These are phyloP conservation scores for Bhutanitis thaidina DNA, from an alignment of 2,888 invertebrate genomes.

Conservation along the genomic window DNA sequence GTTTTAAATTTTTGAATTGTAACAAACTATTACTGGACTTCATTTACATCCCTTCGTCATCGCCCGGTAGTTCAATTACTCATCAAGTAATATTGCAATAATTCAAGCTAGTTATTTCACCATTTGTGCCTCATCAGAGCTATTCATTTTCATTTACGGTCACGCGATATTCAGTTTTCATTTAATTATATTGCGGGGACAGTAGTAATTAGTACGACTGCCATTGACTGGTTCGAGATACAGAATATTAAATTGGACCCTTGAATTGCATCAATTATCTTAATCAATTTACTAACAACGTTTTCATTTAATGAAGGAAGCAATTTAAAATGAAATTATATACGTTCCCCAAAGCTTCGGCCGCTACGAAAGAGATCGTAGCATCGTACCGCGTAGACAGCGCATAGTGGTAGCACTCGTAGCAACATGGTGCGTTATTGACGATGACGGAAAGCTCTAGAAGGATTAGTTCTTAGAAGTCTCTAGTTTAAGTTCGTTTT, in stretches of 20 bases:
- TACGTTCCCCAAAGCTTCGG: too few relatives aligned
- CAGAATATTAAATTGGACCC: neutral
- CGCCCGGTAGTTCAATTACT: constrained; percentile 13
- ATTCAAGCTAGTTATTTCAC: constrained; percentile 17
- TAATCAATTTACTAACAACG: neutral
- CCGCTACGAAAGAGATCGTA: too few relatives aligned
- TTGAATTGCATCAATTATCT: neutral
- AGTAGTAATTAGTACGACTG: neutral
- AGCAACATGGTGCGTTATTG: too few relatives aligned
- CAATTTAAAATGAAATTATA: too few relatives aligned
- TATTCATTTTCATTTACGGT: constrained; percentile 22
- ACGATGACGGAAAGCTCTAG: too few relatives aligned
- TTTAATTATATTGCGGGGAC: constrained; percentile 22
- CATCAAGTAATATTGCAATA: constrained; percentile 20
- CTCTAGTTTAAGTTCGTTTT: too few relatives aligned
- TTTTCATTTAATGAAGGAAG: neutral
- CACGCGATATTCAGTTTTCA: constrained; percentile 28
- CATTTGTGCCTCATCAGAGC: constrained; percentile 20
- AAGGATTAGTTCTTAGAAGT: too few relatives aligned
- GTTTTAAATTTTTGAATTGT: neutral
- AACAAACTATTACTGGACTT: neutral
- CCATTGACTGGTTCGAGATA: too few relatives aligned
- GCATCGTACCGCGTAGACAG: too few relatives aligned
- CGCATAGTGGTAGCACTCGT: too few relatives aligned
- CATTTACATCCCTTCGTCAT: constrained; percentile 9